Conservation (phyloP, 2,888 invertebrate species). For the Serripes groenlandicus region DNA sequence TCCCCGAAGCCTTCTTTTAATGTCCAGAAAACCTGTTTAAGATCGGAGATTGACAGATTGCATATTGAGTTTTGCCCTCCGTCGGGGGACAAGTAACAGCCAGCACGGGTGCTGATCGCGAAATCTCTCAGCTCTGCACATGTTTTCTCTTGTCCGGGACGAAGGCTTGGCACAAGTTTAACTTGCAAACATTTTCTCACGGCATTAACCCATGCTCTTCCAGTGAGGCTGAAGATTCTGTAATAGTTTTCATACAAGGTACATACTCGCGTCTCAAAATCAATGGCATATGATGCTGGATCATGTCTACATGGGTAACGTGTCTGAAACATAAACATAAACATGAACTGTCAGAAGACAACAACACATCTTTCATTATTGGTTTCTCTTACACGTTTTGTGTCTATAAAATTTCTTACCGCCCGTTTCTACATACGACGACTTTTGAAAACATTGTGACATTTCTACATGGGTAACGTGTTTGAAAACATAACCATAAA, state of each 20-base stretch:
- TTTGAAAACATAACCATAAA: too few relatives aligned
- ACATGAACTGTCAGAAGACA: too few relatives aligned
- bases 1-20: not conserved
- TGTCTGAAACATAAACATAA: slow-evolving; percentile 23
- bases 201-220: slow-evolving; percentile 51
- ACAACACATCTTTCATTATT: too few relatives aligned
- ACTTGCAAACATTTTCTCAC: slow-evolving; percentile 60
- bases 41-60: not conserved
- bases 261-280: slow-evolving; percentile 54
- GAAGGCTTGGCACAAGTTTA: slow-evolving; percentile 44
- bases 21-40: not conserved
- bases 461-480: too few relatives aligned
- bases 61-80: slow-evolving; percentile 26
- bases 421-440: too few relatives aligned
- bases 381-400: too few relatives aligned
- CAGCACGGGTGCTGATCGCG: slow-evolving; percentile 34
- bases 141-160: slow-evolving; percentile 21
- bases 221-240: slow-evolving; percentile 17
- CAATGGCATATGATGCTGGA: slow-evolving; percentile 37
- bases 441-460: too few relatives aligned
- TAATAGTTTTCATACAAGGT: slow-evolving; percentile 37
- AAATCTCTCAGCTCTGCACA: slow-evolving; percentile 37
- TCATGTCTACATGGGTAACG: slow-evolving; percentile 36
- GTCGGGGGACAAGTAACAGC: slow-evolving; percentile 42
- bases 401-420: too few relatives aligned